Conservation (phyloP, 2,113 vertebrate species). For the Phalacrocorax brasilianus region DNA sequence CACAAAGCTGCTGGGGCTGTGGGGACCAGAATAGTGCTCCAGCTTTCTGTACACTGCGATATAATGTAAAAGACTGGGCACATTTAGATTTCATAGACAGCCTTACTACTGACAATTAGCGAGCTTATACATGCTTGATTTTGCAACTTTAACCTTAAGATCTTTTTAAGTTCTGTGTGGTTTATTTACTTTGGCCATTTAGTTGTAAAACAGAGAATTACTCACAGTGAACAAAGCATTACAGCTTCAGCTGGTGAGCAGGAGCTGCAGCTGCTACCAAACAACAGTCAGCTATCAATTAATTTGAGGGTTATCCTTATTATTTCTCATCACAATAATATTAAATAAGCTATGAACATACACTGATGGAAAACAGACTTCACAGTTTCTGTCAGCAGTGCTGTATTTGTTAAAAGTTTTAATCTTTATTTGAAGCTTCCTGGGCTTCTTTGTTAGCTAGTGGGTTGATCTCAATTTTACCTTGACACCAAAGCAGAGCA, state of each 20-base stretch:
- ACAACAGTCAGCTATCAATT: neutral
- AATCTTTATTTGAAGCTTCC: slow-evolving; percentile 25
- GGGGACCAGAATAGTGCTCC: neutral
- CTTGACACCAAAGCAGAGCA: slow-evolving; percentile 27
- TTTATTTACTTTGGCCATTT: neutral
- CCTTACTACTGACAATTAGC: neutral
- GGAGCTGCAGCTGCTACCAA: neutral
- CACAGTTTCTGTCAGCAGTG: neutral
- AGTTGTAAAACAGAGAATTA: neutral
- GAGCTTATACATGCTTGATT: neutral
- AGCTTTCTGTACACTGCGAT: rapidly evolving
- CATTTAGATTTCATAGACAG: neutral
- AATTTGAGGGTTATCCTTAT: neutral
- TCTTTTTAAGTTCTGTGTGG: neutral
- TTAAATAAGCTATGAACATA: neutral
- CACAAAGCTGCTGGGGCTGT: neutral
- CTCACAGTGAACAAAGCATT: neutral
- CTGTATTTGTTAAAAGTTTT: neutral
- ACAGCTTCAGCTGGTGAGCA: neutral
- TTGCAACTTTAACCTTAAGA: neutral
- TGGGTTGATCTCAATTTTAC: slow-evolving; percentile 23
- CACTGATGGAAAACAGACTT: slow-evolving; percentile 18
- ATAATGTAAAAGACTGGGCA: neutral
- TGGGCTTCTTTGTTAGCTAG: slow-evolving; percentile 8
- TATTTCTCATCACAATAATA: slow-evolving; percentile 21